Conservation (phyloP, 2,888 invertebrate genomes). For the Antheraea yamamai region DNA sequence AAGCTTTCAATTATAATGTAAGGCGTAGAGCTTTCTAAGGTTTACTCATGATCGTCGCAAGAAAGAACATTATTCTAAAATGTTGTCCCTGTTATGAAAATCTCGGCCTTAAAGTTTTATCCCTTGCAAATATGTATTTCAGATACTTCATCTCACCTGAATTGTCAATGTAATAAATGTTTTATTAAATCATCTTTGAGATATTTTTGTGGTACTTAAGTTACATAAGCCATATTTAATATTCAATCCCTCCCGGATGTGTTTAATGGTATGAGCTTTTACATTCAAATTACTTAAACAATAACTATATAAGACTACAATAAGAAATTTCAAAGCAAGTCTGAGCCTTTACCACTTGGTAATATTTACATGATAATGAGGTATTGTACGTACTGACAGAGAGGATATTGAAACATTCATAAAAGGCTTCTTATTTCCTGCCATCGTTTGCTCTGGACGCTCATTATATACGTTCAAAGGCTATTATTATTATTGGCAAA, state of each 20-base stretch:
- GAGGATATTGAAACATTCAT: constrained; percentile 28
- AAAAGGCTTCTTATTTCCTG: constrained; percentile 30
- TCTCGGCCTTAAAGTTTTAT: constrained; percentile 36
- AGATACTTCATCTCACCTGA: constrained; percentile 32
- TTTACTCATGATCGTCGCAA: constrained; percentile 30
- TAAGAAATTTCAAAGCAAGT: background rate
- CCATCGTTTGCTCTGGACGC: constrained; percentile 28
- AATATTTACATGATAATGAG: constrained; percentile 15
- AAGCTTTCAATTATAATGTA: constrained; percentile 31
- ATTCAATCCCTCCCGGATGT: background rate
- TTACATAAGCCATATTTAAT: background rate
- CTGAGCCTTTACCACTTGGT: background rate
- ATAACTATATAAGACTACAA: background rate
- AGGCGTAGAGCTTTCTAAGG: constrained; percentile 30
- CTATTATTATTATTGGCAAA: background rate
- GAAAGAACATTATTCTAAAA: constrained; percentile 37
- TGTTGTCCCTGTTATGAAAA: constrained; percentile 40
- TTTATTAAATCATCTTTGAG: background rate
- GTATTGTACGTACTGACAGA: constrained; percentile 17
- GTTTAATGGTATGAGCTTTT: background rate
- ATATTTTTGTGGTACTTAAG: background rate
- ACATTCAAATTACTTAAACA: background rate
- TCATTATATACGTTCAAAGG: constrained; percentile 20
- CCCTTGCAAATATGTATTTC: constrained; percentile 37
- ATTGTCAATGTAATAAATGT: constrained; percentile 22